Evolutionary conservation across 2,888 invertebrate species (phyloP).

Genomic region (Eupithecia tripunctaria): DNA sequence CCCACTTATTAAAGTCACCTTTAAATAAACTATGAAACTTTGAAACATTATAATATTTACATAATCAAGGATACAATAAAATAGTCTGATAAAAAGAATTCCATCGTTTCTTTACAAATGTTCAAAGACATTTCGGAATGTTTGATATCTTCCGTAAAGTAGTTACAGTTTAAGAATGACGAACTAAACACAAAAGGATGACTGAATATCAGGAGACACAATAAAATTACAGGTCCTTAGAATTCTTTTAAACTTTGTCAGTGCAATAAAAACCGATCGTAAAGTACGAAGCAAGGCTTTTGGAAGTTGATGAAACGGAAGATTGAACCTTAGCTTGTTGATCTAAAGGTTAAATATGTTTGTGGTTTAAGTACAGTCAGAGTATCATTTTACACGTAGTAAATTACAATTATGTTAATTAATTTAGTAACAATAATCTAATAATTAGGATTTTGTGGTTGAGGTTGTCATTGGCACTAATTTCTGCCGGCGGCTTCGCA

Average conservation of each 20-base stretch:
- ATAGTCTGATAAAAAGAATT: neutral
- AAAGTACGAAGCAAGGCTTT: neutral
- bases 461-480: neutral
- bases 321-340: constrained; percentile 10
- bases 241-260: constrained; percentile 25
- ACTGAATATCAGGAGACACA: constrained; percentile 35
- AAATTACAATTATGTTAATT: neutral
- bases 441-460: no score
- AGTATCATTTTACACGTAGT: neutral
- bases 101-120: neutral
- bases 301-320: constrained; percentile 3
- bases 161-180: constrained; percentile 22
- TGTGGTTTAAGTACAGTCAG: neutral
- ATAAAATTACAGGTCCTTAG: constrained; percentile 37
- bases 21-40: no score
- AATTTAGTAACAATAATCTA: no score
- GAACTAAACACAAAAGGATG: constrained; percentile 31
- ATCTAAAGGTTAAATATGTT: constrained; percentile 4
- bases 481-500: neutral
- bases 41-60: no score
- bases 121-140: neutral
- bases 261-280: constrained; percentile 4
- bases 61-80: neutral
- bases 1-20: no score
- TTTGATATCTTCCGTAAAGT: neutral